A percentile compares a stretch with the other conserved stretches of the same genome.
These are phyloP conservation scores for Cryptotermes secundus DNA, from an alignment of 1,140 invertebrate genomes.

Conservation along the genomic window DNA sequence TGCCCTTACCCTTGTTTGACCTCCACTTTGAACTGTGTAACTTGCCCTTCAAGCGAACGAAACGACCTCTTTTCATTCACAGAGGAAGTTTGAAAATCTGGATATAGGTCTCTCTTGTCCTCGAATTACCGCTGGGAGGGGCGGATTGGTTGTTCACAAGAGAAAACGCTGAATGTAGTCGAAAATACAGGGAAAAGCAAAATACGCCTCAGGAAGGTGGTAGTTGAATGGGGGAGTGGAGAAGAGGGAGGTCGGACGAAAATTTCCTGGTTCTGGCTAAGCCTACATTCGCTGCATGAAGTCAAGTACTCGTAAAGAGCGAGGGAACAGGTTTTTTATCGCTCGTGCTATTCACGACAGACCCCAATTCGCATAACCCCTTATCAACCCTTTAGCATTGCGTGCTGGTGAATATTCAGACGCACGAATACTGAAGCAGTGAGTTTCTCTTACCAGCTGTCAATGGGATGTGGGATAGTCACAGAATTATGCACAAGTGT, in stretches of 20 bases:
- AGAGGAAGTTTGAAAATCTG: not conserved
- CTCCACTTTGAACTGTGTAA: too few relatives aligned
- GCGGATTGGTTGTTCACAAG: not conserved
- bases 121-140: not conserved
- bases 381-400: not conserved
- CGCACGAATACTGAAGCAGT: not conserved
- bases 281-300: not conserved
- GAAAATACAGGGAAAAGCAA: slow-evolving; percentile 11
- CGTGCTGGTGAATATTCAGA: slow-evolving; percentile 10
- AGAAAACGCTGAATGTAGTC: not conserved
- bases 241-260: not conserved
- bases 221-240: not conserved
- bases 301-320: not conserved
- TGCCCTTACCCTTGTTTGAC: too few relatives aligned
- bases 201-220: not conserved
- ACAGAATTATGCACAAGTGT: too few relatives aligned
- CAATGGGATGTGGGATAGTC: too few relatives aligned
- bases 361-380: not conserved
- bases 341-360: too few relatives aligned
- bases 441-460: too few relatives aligned
- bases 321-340: too few relatives aligned
- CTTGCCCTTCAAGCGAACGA: too few relatives aligned
- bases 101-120: not conserved
- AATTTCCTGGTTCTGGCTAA: not conserved
- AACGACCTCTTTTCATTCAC: too few relatives aligned